phyloP scores from a whole-genome alignment of 2,888 invertebrate genomes.

The Deilephila porcellus region DNA sequence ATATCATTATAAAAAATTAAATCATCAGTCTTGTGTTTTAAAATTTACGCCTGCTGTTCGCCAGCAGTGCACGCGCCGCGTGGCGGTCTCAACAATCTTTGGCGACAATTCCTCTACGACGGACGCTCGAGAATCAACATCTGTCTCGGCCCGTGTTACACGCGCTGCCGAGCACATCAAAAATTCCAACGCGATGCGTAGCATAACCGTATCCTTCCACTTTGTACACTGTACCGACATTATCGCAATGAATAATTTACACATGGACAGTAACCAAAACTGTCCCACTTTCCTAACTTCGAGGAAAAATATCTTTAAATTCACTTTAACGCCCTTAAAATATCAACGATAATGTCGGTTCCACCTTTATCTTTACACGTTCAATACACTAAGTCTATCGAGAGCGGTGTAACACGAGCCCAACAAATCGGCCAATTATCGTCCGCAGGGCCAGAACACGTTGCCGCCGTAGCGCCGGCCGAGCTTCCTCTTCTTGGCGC shows the following conservation, averaged over 20 bases:
- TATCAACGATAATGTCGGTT: constrained; percentile 8
- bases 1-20: constrained; percentile 78
- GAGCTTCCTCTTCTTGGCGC: constrained; percentile 77
- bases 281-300: not conserved
- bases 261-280: not conserved
- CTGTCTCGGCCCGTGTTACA: constrained; percentile 55
- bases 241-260: not conserved
- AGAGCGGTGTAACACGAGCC: constrained; percentile 32
- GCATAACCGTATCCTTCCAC: not conserved
- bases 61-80: constrained; percentile 57
- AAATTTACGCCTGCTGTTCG: constrained; percentile 62
- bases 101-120: constrained; percentile 62
- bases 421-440: constrained; percentile 52
- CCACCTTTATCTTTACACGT: not conserved
- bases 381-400: not conserved
- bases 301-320: not conserved
- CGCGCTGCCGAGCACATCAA: constrained; percentile 8
- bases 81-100: constrained; percentile 68
- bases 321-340: not conserved
- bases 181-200: not conserved
- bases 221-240: constrained; percentile 10
- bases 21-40: constrained; percentile 79
- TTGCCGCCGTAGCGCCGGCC: constrained; percentile 73
- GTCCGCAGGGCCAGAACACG: constrained; percentile 79
- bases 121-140: constrained; percentile 62